phyloP scores from a whole-genome alignment of 2,113 vertebrate genomes.

The Amia ocellicauda region DNA sequence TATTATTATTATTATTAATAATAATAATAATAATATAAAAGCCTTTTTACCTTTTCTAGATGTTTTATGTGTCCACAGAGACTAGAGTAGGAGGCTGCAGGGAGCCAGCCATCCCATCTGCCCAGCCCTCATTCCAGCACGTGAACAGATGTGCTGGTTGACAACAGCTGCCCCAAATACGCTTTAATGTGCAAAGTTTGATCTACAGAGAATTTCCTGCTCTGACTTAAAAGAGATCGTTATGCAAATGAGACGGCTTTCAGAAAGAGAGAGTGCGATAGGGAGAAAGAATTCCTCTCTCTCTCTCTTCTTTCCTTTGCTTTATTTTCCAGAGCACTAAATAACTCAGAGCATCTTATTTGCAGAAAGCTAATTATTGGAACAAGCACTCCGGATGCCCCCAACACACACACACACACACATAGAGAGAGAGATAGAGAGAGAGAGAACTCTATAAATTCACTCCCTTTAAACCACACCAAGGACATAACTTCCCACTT shows the following conservation, averaged over 20 bases:
- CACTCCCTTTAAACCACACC: no score
- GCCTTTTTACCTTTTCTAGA: neutral
- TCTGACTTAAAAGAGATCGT: constrained; percentile 51
- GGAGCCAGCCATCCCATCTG: constrained; percentile 59
- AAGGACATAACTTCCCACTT: no score
- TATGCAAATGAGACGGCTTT: constrained; percentile 22
- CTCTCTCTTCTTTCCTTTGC: no score
- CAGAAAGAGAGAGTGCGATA: neutral
- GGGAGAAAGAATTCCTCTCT: neutral
- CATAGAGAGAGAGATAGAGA: no score
- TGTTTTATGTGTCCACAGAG: neutral
- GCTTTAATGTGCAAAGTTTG: constrained; percentile 68
- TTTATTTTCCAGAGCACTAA: neutral
- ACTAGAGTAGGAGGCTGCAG: constrained; percentile 21
- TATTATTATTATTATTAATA: no score
- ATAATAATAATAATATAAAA: neutral
- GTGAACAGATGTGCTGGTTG: constrained; percentile 58
- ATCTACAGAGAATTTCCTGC: constrained; percentile 49
- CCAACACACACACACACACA: neutral
- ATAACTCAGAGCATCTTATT: neutral
- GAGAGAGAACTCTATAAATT: no score
- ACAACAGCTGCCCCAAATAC: constrained; percentile 60
- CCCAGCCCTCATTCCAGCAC: constrained; percentile 51
- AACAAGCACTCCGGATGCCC: constrained; percentile 4
- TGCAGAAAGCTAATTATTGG: neutral